Percentiles rank a stretch among this genome's conserved stretches.
phyloP scores from a whole-genome alignment of 2,113 vertebrate genomes.

The Porphyrio hochstetteri region DNA sequence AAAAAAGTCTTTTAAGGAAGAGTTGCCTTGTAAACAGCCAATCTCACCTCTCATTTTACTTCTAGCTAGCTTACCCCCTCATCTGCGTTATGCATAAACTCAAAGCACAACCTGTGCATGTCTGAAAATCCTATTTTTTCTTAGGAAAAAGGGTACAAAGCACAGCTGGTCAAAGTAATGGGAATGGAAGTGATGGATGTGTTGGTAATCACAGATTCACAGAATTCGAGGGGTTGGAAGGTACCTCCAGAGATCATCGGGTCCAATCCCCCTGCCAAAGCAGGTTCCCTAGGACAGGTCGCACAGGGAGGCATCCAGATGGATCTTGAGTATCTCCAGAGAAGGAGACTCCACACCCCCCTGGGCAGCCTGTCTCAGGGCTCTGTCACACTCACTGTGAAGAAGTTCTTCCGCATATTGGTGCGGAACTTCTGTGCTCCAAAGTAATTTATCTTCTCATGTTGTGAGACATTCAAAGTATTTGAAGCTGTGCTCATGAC shows the following conservation, averaged over 20 bases:
- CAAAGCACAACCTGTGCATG: background rate
- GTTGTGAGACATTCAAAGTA: background rate
- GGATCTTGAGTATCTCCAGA: too few relatives aligned
- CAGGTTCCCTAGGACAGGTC: too few relatives aligned
- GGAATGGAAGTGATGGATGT: background rate
- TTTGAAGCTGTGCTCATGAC: background rate
- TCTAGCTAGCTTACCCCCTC: background rate
- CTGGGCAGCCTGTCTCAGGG: too few relatives aligned
- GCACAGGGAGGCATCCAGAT: too few relatives aligned
- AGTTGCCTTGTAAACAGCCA: background rate
- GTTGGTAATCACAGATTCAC: background rate
- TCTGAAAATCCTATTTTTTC: background rate
- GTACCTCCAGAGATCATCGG: too few relatives aligned
- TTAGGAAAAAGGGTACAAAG: background rate
- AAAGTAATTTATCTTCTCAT: background rate
- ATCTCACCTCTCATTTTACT: background rate
- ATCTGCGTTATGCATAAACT: background rate
- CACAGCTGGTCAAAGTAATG: conserved; percentile 1
- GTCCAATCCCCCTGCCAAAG: too few relatives aligned
- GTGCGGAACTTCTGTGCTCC: too few relatives aligned
- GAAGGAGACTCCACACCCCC: too few relatives aligned
- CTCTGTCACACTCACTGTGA: too few relatives aligned
- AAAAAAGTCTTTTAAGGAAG: background rate
- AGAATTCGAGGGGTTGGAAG: too few relatives aligned
- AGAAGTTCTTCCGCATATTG: too few relatives aligned